These are phyloP conservation scores for Stigmatopora argus DNA, from an alignment of 2,113 vertebrate species.

Conservation along the genomic window DNA sequence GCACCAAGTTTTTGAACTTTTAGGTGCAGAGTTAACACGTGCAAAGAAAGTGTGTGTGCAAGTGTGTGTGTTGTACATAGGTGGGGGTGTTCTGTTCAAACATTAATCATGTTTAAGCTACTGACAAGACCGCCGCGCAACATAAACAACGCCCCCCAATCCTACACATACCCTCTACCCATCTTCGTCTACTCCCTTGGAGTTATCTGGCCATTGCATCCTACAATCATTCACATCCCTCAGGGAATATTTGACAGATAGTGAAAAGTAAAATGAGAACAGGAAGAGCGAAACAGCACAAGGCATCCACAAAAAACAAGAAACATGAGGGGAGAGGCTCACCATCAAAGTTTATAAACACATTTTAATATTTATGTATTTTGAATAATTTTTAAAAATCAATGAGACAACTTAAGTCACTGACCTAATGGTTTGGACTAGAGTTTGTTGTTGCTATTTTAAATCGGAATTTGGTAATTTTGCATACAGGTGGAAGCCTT, in stretches of 20 bases:
- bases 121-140: slow-evolving; percentile 81
- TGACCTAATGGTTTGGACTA: neutral
- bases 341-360: slow-evolving; percentile 39
- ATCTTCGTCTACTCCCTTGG: slow-evolving; percentile 44
- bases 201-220: slow-evolving; percentile 81
- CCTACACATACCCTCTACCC: slow-evolving; percentile 17
- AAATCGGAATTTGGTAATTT: neutral
- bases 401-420: neutral
- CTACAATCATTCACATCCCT: slow-evolving; percentile 79
- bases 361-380: neutral
- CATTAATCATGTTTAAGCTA: slow-evolving; percentile 99
- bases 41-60: slow-evolving; percentile 23
- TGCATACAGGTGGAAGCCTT: too few relatives aligned
- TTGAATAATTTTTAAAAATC: neutral
- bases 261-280: slow-evolving; percentile 43
- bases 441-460: neutral
- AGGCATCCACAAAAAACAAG: slow-evolving; percentile 9
- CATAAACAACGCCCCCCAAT: slow-evolving; percentile 36
- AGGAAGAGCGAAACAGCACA: slow-evolving; percentile 6
- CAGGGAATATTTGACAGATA: slow-evolving; percentile 60
- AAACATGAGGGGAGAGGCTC: slow-evolving; percentile 25
- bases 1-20: slow-evolving; percentile 44
- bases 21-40: slow-evolving; percentile 33
- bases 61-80: slow-evolving; percentile 23
- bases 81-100: slow-evolving; percentile 37